phyloP scores from a whole-genome alignment of 2,797 vertebrate species.

The Holocentrus rufus region DNA sequence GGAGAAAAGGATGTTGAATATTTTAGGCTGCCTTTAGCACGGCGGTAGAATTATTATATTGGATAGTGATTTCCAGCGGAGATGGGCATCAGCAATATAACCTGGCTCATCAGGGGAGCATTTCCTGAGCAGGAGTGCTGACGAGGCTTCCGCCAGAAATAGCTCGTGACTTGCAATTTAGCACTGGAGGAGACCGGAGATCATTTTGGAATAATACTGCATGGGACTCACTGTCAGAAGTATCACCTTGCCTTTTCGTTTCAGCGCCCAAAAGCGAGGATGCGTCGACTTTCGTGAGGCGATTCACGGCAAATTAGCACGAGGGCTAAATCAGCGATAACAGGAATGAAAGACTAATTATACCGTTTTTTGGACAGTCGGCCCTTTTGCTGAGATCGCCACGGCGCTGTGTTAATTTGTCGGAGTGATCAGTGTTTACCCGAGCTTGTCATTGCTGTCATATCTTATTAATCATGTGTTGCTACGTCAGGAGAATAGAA shows the following conservation, averaged over 20 bases:
- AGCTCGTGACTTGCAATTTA: conserved; percentile 76
- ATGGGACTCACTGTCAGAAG: conserved; percentile 27
- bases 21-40: conserved; percentile 58
- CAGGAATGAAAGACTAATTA: neutral
- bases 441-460: conserved; percentile 27
- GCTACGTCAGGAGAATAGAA: conserved; percentile 4
- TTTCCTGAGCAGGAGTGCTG: conserved; percentile 74
- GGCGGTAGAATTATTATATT: conserved; percentile 51
- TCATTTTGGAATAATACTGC: conserved; percentile 46
- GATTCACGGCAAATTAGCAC: neutral
- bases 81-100: conserved; percentile 75
- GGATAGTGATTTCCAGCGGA: conserved; percentile 71
- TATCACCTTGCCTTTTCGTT: neutral
- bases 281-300: neutral
- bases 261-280: too few species aligned
- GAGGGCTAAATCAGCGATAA: neutral
- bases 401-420: conserved; percentile 39
- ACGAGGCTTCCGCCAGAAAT: conserved; percentile 76
- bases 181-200: conserved; percentile 41
- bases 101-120: conserved; percentile 72
- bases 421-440: conserved; percentile 40
- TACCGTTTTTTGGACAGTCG: neutral
- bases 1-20: conserved; percentile 52
- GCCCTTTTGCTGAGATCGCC: conserved; percentile 15
- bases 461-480: conserved; percentile 42